A percentile compares a stretch with the other conserved stretches of the same genome.
phyloP scores from a whole-genome alignment of 2,797 vertebrate genomes.

The Argentina silus region DNA sequence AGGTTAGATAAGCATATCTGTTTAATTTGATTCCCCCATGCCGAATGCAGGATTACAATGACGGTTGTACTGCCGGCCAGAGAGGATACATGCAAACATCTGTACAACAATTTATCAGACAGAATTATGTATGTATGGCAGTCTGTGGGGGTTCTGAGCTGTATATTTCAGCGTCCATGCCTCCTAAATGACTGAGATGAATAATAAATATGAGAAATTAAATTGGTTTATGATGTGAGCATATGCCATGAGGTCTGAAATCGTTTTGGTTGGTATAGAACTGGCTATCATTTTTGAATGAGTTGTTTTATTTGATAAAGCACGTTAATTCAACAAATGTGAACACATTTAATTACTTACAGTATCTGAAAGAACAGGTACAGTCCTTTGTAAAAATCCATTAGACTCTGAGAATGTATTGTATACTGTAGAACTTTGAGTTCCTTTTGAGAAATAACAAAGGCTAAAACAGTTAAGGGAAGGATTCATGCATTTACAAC shows the following conservation, averaged over 20 bases:
- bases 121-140: slow-evolving; percentile 55
- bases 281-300: background rate
- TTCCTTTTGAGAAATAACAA: too few relatives aligned
- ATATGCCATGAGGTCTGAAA: background rate
- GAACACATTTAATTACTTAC: too few relatives aligned
- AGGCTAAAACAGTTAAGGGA: too few relatives aligned
- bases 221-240: background rate
- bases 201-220: slow-evolving; percentile 58
- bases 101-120: slow-evolving; percentile 69
- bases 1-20: slow-evolving; percentile 84
- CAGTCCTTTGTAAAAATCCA: too few relatives aligned
- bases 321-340: background rate
- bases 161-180: slow-evolving; percentile 45
- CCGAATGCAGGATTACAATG: slow-evolving; percentile 81
- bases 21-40: slow-evolving; percentile 76
- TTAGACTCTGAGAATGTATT: too few relatives aligned
- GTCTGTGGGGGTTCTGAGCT: slow-evolving; percentile 31
- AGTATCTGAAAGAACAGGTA: too few relatives aligned
- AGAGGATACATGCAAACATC: slow-evolving; percentile 73
- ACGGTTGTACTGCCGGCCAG: slow-evolving; percentile 36
- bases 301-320: background rate
- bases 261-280: background rate
- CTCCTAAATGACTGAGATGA: slow-evolving; percentile 42
- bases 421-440: too few relatives aligned
- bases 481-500: too few relatives aligned